Evolutionary conservation across 2,797 vertebrate species (phyloP).

Genomic region (Paguma larvata): DNA sequence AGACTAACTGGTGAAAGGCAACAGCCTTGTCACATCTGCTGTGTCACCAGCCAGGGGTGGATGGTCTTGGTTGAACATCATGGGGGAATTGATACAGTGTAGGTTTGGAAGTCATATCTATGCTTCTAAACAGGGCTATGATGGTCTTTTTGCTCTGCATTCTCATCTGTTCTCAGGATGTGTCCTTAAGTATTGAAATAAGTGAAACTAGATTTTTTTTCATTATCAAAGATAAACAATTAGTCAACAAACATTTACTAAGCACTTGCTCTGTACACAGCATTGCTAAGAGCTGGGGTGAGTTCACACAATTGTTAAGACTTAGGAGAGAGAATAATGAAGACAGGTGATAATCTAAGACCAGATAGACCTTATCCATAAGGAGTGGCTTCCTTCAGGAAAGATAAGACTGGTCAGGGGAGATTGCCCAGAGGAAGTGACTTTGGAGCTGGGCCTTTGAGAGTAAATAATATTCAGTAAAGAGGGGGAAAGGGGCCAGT

Average conservation of each 20-base stretch:
- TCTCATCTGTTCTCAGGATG: not conserved
- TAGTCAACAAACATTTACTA: slow-evolving; percentile 25
- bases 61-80: not conserved
- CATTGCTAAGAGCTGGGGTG: not conserved
- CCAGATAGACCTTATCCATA: not conserved
- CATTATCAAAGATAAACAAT: slow-evolving; percentile 37
- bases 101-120: not conserved
- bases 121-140: not conserved
- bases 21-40: not conserved
- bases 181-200: not conserved
- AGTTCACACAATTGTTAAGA: not conserved
- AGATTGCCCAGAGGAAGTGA: not conserved
- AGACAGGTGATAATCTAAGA: not conserved
- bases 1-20: not conserved
- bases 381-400: not conserved
- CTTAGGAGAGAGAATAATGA: not conserved
- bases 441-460: not conserved
- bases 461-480: not conserved
- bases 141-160: not conserved
- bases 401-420: not conserved
- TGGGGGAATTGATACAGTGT: not conserved
- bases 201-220: slow-evolving; percentile 5
- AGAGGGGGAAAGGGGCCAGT: not conserved
- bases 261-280: not conserved
- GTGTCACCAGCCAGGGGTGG: not conserved